A percentile compares a stretch with the other conserved stretches of the same genome.
Evolutionary conservation across 2,113 vertebrate genomes (phyloP).

Genomic region (Passerina amoena): DNA sequence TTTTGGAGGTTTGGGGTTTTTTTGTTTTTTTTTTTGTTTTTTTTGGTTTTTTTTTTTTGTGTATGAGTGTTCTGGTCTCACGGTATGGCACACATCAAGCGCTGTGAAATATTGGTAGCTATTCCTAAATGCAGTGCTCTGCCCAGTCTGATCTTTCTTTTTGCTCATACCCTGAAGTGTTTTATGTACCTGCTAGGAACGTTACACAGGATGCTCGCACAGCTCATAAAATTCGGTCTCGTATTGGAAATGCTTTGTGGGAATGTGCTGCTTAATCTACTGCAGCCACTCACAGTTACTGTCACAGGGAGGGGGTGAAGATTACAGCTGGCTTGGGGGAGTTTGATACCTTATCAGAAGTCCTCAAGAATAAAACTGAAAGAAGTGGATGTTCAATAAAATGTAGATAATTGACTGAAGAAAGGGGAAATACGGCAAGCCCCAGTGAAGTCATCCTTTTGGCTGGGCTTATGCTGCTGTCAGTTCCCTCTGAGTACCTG

Average conservation of each 20-base stretch:
- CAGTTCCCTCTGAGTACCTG: background rate
- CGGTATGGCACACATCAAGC: background rate
- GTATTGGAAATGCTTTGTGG: slow-evolving; percentile 34
- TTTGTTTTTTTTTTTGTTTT: background rate
- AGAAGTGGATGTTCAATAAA: background rate
- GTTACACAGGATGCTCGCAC: slow-evolving; percentile 23
- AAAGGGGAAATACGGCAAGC: background rate
- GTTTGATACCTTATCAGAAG: background rate
- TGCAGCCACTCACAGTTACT: slow-evolving; percentile 7
- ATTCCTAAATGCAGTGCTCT: background rate
- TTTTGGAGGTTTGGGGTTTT: too few relatives aligned
- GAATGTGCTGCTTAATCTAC: slow-evolving; percentile 40
- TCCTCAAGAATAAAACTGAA: slow-evolving; percentile 18
- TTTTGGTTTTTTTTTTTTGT: background rate
- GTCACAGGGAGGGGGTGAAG: background rate
- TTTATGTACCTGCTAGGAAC: slow-evolving; percentile 57
- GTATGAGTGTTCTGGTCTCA: background rate
- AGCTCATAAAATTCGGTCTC: slow-evolving; percentile 49
- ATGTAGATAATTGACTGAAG: background rate
- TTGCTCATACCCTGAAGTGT: background rate
- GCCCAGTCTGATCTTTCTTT: background rate
- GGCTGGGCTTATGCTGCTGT: background rate
- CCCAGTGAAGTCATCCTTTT: background rate
- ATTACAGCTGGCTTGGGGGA: background rate
- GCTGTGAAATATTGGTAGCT: background rate